Percentiles rank a stretch among this genome's conserved stretches.
Conservation (phyloP, 2,113 vertebrate species). For the Pyrgilauda ruficollis region DNA sequence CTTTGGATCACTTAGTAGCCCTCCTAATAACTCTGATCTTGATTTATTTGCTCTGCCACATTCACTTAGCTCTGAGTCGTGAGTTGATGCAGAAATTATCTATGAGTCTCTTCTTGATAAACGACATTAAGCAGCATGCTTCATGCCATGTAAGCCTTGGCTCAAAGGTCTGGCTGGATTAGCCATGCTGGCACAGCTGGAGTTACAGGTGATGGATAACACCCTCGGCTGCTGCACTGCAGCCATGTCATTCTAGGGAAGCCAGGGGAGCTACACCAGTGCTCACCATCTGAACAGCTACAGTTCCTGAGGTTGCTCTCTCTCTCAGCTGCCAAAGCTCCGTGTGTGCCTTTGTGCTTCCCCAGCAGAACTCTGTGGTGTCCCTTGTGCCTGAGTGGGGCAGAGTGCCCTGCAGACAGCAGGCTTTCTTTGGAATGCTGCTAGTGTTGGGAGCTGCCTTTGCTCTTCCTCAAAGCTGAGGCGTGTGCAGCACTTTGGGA, state of each 20-base stretch:
- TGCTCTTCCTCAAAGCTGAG: neutral
- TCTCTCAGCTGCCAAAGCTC: neutral
- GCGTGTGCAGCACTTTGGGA: neutral
- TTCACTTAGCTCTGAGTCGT: neutral
- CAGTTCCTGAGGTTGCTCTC: neutral
- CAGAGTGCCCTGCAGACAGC: neutral
- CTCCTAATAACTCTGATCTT: neutral
- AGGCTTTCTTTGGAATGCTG: neutral
- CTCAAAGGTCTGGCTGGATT: neutral
- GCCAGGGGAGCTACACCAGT: neutral
- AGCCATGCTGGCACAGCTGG: constrained; percentile 13
- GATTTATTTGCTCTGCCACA: neutral
- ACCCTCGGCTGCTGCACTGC: constrained; percentile 15
- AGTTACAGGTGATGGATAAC: constrained; percentile 5
- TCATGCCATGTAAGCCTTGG: neutral
- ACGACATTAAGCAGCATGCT: neutral
- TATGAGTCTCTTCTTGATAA: neutral
- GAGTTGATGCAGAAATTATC: neutral
- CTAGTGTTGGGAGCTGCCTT: neutral
- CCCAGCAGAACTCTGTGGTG: neutral
- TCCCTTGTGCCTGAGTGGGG: neutral
- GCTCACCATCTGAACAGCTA: neutral
- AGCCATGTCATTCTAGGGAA: neutral
- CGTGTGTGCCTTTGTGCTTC: constrained; percentile 1
- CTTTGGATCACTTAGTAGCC: neutral